Conservation (phyloP, 2,113 vertebrate genomes). For the Puffinus mauretanicus region DNA sequence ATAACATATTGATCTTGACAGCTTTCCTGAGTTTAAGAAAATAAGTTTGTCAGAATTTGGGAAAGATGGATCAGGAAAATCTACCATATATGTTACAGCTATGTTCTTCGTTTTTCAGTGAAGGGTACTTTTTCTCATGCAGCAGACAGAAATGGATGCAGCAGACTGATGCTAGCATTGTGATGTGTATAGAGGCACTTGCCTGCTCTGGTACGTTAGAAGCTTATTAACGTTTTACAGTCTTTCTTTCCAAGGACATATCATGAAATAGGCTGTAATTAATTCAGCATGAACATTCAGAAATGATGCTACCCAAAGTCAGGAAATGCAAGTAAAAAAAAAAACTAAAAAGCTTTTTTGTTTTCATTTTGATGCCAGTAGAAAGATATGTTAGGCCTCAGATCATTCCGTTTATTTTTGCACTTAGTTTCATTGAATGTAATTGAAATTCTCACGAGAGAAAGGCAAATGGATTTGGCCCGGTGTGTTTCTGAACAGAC, state of each 20-base stretch:
- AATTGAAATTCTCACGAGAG: conserved; percentile 53
- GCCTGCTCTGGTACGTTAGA: background rate
- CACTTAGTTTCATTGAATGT: conserved; percentile 42
- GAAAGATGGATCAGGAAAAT: background rate
- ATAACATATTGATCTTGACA: background rate
- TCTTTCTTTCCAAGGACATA: background rate
- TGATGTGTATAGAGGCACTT: background rate
- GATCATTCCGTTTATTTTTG: conserved; percentile 51
- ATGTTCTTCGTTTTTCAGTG: background rate
- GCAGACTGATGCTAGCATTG: background rate
- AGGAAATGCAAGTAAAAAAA: background rate
- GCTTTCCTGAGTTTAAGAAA: background rate
- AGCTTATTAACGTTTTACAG: background rate
- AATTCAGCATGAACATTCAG: conserved; percentile 20
- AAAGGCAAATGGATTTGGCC: conserved; percentile 55
- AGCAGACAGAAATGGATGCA: background rate
- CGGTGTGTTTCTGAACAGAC: conserved; percentile 5
- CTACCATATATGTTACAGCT: background rate
- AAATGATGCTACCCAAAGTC: conserved; percentile 4
- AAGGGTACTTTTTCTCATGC: background rate
- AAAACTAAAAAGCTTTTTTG: conserved; percentile 35
- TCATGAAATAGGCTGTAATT: conserved; percentile 5
- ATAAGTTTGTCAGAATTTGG: background rate
- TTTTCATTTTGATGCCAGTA: conserved; percentile 35
- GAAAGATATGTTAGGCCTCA: conserved; percentile 16